phyloP scores from a whole-genome alignment of 2,113 vertebrate genomes.

The Mola mola region DNA sequence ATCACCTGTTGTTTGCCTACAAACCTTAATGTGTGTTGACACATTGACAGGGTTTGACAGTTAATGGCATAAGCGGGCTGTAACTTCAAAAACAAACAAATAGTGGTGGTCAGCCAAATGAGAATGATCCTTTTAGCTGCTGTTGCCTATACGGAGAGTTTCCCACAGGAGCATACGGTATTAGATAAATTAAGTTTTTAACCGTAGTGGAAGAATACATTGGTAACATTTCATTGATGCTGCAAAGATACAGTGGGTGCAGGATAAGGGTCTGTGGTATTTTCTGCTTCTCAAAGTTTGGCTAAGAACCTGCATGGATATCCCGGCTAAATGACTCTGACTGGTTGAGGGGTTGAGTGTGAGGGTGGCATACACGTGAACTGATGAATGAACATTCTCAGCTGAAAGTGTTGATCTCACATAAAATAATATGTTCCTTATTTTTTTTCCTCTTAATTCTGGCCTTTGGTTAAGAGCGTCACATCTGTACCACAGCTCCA shows the following conservation, averaged over 20 bases:
- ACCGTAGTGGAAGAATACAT: not conserved
- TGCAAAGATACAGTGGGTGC: too few species aligned
- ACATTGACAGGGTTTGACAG: not conserved
- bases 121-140: too few species aligned
- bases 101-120: too few species aligned
- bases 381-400: too few species aligned
- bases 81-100: not conserved
- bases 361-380: too few species aligned
- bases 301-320: not conserved
- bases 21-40: constrained; percentile 23
- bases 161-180: too few species aligned
- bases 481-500: not conserved
- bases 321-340: not conserved
- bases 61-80: not conserved
- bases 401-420: too few species aligned
- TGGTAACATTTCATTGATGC: not conserved
- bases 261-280: not conserved
- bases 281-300: not conserved
- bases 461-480: too few species aligned
- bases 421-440: not conserved
- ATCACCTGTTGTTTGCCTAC: constrained; percentile 35
- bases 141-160: too few species aligned
- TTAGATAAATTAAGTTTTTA: not conserved
- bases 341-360: too few species aligned
- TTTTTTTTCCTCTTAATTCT: not conserved